A percentile compares a stretch with the other conserved stretches of the same genome.
Conservation (phyloP, 2,797 vertebrate species). For the Discoglossus pictus region DNA sequence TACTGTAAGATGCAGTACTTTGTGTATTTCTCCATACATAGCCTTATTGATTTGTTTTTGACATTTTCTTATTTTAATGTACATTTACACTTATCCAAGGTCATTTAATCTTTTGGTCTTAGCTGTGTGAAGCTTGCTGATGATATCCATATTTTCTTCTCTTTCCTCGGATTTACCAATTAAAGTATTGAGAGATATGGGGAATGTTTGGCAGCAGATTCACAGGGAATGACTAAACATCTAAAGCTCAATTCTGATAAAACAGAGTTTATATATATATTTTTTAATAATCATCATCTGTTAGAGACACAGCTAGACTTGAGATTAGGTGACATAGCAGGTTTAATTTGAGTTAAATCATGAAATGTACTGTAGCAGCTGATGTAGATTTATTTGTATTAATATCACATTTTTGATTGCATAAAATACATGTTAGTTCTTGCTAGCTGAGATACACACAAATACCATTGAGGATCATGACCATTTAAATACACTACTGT, state of each 20-base stretch:
- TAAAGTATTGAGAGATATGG: conserved; percentile 29
- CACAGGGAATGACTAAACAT: conserved; percentile 30
- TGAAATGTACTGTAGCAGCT: conserved; percentile 11
- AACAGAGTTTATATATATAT: conserved; percentile 23
- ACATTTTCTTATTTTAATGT: conserved; percentile 9
- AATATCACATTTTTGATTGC: conserved; percentile 16
- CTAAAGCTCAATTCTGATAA: conserved; percentile 37
- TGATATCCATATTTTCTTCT: conserved; percentile 33
- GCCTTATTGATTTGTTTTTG: background rate
- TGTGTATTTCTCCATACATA: background rate
- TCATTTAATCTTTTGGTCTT: conserved; percentile 43
- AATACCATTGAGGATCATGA: background rate
- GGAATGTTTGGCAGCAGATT: conserved; percentile 30
- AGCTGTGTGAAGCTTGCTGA: conserved; percentile 25
- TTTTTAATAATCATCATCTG: conserved; percentile 29
- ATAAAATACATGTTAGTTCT: conserved; percentile 5
- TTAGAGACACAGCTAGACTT: conserved; percentile 5
- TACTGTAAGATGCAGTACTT: background rate
- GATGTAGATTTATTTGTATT: conserved; percentile 13
- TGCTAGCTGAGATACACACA: background rate
- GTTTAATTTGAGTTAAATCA: conserved; percentile 25
- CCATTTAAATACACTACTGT: background rate
- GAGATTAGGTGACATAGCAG: conserved; percentile 32
- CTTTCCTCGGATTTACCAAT: conserved; percentile 36
- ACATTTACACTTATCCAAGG: conserved; percentile 27